These are phyloP conservation scores for Laticauda laticaudata DNA, from an alignment of 2,113 vertebrate genomes.

Conservation along the genomic window DNA sequence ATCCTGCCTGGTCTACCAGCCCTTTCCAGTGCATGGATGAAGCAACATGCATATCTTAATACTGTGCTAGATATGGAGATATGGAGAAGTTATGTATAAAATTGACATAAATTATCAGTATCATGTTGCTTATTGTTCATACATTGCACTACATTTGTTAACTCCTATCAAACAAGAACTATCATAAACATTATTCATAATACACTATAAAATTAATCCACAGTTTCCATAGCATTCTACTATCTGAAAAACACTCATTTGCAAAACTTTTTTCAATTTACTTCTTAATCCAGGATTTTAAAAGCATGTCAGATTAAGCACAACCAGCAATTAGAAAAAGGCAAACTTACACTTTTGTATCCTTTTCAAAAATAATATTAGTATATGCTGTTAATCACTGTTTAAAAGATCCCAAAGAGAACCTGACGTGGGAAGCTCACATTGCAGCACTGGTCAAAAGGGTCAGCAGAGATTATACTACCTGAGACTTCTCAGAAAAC, in stretches of 20 bases:
- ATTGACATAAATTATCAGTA: neutral
- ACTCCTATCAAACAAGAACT: neutral
- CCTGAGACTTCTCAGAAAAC: too few species aligned
- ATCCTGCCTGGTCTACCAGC: neutral
- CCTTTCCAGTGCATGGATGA: neutral
- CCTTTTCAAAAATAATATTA: constrained; percentile 20
- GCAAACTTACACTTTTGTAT: constrained; percentile 30
- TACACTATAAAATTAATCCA: neutral
- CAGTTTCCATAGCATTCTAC: neutral
- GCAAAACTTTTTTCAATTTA: neutral
- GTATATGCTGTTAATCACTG: neutral
- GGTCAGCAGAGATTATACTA: too few species aligned
- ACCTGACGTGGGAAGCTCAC: too few species aligned
- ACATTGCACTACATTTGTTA: neutral
- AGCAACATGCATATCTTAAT: neutral
- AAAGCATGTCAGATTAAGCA: constrained; percentile 3
- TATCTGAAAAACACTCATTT: constrained; percentile 6
- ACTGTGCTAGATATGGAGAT: neutral
- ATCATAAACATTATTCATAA: neutral
- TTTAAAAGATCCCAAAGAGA: neutral
- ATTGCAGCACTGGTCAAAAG: too few species aligned
- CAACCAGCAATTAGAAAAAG: neutral
- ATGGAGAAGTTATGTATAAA: neutral
- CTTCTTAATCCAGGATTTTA: neutral
- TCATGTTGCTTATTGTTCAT: neutral